phyloP scores from a whole-genome alignment of 2,888 invertebrate species.

The Drosophila nr. medialis region DNA sequence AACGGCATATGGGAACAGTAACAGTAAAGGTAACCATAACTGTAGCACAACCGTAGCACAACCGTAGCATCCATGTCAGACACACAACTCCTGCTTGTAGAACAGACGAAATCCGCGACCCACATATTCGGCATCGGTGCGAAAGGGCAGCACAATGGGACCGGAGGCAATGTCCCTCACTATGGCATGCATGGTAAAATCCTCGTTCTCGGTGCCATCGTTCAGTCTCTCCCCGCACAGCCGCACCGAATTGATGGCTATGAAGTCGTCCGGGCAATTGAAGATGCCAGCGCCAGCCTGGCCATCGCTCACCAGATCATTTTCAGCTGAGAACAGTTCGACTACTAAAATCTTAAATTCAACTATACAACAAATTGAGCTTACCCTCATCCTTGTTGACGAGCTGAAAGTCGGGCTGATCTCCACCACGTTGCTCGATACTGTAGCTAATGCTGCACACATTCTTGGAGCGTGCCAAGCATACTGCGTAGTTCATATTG shows the following conservation, averaged over 20 bases:
- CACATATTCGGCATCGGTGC: conserved; percentile 88
- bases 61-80: conserved; percentile 52
- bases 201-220: conserved; percentile 86
- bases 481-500: conserved; percentile 91
- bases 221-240: conserved; percentile 91
- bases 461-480: conserved; percentile 87
- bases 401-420: conserved; percentile 88
- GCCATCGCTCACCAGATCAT: conserved; percentile 87
- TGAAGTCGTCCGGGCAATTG: conserved; percentile 91
- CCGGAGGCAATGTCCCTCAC: conserved; percentile 89
- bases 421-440: conserved; percentile 83
- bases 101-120: conserved; percentile 89
- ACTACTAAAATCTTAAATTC: not conserved
- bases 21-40: conserved; percentile 33
- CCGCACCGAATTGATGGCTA: conserved; percentile 89
- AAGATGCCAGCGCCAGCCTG: conserved; percentile 91
- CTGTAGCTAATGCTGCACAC: conserved; percentile 89
- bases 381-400: conserved; percentile 89
- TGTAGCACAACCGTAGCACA: conserved; percentile 17
- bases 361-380: not conserved
- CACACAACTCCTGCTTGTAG: conserved; percentile 89
- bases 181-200: conserved; percentile 89
- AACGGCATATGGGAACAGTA: conserved; percentile 48
- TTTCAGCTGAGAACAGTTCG: conserved; percentile 86
- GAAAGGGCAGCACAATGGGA: conserved; percentile 89